Conservation (phyloP, 2,797 vertebrate genomes). For the Acanthis flammea region DNA sequence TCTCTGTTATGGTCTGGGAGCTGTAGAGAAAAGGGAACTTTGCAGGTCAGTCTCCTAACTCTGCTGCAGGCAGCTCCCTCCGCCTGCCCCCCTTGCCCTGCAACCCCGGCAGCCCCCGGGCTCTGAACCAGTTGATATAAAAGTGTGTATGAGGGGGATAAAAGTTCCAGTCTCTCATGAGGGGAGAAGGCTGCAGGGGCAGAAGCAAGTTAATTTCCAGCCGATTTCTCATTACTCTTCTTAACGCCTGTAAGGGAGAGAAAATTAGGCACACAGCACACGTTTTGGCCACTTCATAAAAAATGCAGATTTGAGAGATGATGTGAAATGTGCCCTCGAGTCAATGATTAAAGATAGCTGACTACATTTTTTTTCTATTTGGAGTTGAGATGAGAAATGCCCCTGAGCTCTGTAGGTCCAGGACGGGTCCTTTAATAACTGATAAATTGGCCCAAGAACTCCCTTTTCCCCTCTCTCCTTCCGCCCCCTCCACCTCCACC, state of each 20-base stretch:
- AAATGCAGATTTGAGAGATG: constrained; percentile 86
- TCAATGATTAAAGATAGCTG: constrained; percentile 84
- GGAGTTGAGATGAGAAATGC: constrained; percentile 66
- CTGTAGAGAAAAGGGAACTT: constrained; percentile 41
- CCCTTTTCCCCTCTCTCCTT: not conserved
- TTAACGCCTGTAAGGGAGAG: constrained; percentile 66
- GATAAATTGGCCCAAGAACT: constrained; percentile 58
- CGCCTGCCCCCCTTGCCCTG: not conserved
- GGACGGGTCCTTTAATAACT: constrained; percentile 36
- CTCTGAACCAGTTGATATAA: not conserved
- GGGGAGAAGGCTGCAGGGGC: constrained; percentile 45
- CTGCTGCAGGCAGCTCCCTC: not conserved
- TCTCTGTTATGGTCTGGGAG: constrained; percentile 37
- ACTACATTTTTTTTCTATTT: constrained; percentile 60
- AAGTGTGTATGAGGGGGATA: not conserved
- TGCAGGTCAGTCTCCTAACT: not conserved
- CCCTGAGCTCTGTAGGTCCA: constrained; percentile 22
- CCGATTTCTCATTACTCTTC: constrained; percentile 68
- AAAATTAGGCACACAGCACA: constrained; percentile 75
- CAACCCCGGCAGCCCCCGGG: not conserved
- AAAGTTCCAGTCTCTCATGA: constrained; percentile 25
- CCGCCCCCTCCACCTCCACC: too few species aligned
- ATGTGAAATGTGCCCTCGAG: constrained; percentile 87
- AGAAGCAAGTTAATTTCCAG: constrained; percentile 64
- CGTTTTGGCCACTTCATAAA: constrained; percentile 81